A percentile compares a stretch with the other conserved stretches of the same genome.
These are phyloP conservation scores for Scatophagus argus DNA, from an alignment of 2,113 vertebrate genomes.

Conservation along the genomic window DNA sequence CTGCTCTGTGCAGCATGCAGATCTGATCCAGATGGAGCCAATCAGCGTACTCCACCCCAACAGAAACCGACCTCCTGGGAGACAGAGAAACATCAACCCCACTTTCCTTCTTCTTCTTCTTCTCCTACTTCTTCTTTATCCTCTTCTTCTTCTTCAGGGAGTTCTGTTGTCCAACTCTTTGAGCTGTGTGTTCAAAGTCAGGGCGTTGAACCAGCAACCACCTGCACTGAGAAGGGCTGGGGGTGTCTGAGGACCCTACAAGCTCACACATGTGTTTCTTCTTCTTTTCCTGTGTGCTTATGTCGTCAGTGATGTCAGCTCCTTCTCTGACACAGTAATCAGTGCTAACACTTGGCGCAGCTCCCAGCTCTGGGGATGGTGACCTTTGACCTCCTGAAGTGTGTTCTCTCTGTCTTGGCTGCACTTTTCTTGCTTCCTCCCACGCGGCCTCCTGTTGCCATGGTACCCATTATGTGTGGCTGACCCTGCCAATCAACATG, in stretches of 20 bases:
- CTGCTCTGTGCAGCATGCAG: not conserved
- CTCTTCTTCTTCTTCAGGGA: not conserved
- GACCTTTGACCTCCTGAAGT: conserved; percentile 37
- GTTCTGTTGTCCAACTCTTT: not conserved
- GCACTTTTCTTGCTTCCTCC: not conserved
- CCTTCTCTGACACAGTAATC: not conserved
- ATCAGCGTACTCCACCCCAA: not conserved
- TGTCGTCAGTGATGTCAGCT: not conserved
- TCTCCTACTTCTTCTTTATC: not conserved
- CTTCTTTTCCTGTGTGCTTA: not conserved
- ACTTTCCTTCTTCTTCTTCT: not conserved
- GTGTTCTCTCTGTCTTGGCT: conserved; percentile 12
- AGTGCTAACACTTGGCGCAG: not conserved
- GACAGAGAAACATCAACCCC: not conserved
- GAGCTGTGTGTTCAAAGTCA: not conserved
- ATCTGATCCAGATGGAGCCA: conserved; percentile 42
- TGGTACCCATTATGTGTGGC: not conserved
- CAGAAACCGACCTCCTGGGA: not conserved
- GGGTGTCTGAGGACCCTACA: too few relatives aligned
- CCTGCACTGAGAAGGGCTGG: not conserved
- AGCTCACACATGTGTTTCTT: too few relatives aligned
- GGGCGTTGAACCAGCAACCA: not conserved
- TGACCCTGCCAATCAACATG: not conserved
- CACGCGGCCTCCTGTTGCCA: conserved; percentile 6
- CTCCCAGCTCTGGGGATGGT: not conserved